phyloP scores from a whole-genome alignment of 2,797 vertebrate species.

The Podargus strigoides region DNA sequence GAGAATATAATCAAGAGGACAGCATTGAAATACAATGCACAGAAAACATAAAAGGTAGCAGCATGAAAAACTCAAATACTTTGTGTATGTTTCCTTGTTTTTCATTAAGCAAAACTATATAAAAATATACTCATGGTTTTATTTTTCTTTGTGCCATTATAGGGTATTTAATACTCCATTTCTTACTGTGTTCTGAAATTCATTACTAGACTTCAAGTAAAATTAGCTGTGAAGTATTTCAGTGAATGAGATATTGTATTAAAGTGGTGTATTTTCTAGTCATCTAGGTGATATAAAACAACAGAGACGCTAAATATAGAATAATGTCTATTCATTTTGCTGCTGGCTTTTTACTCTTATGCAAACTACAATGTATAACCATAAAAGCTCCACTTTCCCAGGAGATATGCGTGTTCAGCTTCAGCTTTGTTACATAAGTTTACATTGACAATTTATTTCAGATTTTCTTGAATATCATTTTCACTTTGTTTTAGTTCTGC shows the following conservation, averaged over 20 bases:
- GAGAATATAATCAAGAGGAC: slow-evolving; percentile 63
- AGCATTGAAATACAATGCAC: slow-evolving; percentile 60
- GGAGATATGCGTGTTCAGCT: not conserved
- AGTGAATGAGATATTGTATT: not conserved
- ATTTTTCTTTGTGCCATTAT: not conserved
- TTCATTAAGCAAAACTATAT: slow-evolving; percentile 35
- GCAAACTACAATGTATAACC: not conserved
- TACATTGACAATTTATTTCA: not conserved
- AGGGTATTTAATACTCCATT: not conserved
- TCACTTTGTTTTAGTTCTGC: not conserved
- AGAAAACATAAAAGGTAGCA: slow-evolving; percentile 62
- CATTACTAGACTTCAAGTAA: not conserved
- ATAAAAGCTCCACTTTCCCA: accelerated
- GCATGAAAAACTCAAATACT: slow-evolving; percentile 25
- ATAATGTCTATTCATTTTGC: not conserved
- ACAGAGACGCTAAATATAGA: not conserved
- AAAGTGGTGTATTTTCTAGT: not conserved
- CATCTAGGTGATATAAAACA: not conserved
- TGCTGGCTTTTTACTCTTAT: not conserved
- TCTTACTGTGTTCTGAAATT: not conserved
- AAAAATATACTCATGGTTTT: not conserved
- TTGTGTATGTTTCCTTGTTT: slow-evolving; percentile 36
- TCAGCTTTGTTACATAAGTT: not conserved
- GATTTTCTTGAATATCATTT: not conserved
- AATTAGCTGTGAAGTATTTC: not conserved